Base-by-base conservation (phyloP, 2,113 vertebrate species). In the Protobothrops flavoviridis region DNA sequence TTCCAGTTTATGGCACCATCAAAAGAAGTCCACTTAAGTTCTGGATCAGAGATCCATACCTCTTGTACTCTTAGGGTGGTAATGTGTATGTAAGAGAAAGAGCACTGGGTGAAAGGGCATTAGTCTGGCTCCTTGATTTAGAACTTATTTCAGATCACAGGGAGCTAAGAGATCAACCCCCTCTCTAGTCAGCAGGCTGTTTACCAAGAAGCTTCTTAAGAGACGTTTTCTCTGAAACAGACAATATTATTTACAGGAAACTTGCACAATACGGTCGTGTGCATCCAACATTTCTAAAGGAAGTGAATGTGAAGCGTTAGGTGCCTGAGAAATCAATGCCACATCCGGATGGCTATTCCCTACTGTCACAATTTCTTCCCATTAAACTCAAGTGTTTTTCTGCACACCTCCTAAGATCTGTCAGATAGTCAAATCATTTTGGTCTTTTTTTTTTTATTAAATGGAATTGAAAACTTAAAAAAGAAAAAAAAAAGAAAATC, bases 171-270 rank as follows among this genome's bases (percentile, higher is more conserved):
- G 26, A 50, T 11, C 33, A 26, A 26, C 48, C 33, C 12, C 26
- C 17, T 15, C 55, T n/a, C 56, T 39, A 39, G 43, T 88, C 90
- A 89, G n/a, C 52, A 53, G n/a, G 39, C 15, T 45, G 91, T 90
- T 92, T 86, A 86, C 87, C 52, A 89, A 45, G 53, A 24, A 13
- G 69, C 33, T 81, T 9, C 74, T 81, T 9, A 61, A 81, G 21
- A 69, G 5, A 17, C 87, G 5, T 89, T 61, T 90, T 90, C 87
- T 92, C 74, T 90, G 91, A 92, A 90, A 56, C 50, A 69, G 15
- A 55, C 33, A 17, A 61, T 9, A 91, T 89, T n/a, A 21, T 45
- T 91, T 89, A 57, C n/a, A 21, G 26, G 87, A 69, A 85, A 55
- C 26, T 91, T 89, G 55, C 69, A 64, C 74, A 92, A 85, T 50